Evolutionary conservation across 2,797 vertebrate genomes (phyloP), one percentile per base, ranked within the genome.

Genomic region (Threskiornis aethiopicus): DNA sequence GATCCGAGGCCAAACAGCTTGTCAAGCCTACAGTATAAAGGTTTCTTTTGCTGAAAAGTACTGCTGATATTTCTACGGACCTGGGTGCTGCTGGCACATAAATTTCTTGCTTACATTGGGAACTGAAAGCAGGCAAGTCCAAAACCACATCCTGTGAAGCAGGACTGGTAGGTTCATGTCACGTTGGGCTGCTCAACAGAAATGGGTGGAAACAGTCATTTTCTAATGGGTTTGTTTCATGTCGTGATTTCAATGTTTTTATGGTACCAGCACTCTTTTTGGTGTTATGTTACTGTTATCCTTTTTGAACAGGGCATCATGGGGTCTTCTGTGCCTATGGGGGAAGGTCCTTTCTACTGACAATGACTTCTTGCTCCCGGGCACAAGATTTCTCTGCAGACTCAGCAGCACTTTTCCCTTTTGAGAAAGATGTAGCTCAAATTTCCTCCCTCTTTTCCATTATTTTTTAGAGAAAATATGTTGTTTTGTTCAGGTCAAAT

Each of bases 231-330:
- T 65, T 61, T 69, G 44, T 72, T 93, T 88, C 25, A 42, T 77
- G 29, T 26, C 2, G 0, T 6, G 6, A 1, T 65, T 82, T 75
- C 1, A 4, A 7, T 59, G 57, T 10, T 37, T 78, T 59, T 35
- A 7, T 66, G 39, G 13, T 25, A 54, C 31, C 26, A 17, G 10
- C 0, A 2, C 59, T 77, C n/a, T 31, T 85, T 65, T 35, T 66
- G 55, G 33, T 78, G 54, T 89, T 84, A 1, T 0, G 20, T 65
- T 80, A 22, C 44, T 39, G 11, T 82, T 84, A 18, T 0, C 14
- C 29, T 16, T 57, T 54, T 41, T 20, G 57, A 86, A 20, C 5
- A 28, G 62, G 47, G 15, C 1, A 1, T 61, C 1, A 1, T 33
- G 52, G 31, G 13, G 21, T 37, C 39, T 54, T 37, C 21, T 25